Conservation (phyloP, 2,888 invertebrate genomes). For the Zeuzera pyrina region DNA sequence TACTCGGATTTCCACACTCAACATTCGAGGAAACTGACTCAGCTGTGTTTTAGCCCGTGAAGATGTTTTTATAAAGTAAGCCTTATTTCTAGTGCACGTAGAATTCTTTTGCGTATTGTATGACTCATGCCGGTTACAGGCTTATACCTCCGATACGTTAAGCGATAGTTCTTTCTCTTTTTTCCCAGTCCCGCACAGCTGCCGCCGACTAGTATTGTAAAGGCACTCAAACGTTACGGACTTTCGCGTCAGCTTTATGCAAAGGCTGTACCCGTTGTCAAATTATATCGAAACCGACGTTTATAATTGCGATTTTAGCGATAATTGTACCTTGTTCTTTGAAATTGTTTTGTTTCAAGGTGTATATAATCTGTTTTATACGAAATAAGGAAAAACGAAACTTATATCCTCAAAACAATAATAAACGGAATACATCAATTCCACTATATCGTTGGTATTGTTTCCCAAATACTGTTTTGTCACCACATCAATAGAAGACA, state of each 20-base stretch:
- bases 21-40: conserved; percentile 60
- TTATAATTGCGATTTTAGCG: conserved; percentile 28
- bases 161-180: conserved; percentile 64
- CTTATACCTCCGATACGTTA: conserved; percentile 36
- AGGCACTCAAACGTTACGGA: conserved; percentile 46
- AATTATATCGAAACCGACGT: conserved; percentile 43
- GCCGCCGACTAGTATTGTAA: conserved; percentile 61
- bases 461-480: conserved; percentile 55
- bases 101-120: conserved; percentile 21
- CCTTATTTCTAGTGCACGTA: too few relatives aligned
- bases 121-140: conserved; percentile 25
- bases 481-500: conserved; percentile 38
- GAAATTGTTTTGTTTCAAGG: not conserved
- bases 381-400: too few relatives aligned
- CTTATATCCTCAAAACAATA: too few relatives aligned
- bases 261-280: conserved; percentile 34
- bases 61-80: too few relatives aligned
- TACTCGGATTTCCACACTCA: conserved; percentile 60
- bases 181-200: conserved; percentile 54
- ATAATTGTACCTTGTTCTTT: not conserved
- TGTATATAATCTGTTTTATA: too few relatives aligned
- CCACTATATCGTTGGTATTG: conserved; percentile 34
- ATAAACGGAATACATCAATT: conserved; percentile 30
- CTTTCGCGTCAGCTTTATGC: conserved; percentile 35
- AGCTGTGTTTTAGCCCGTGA: conserved; percentile 39